phyloP scores from a whole-genome alignment of 2,797 vertebrate species.

The Argyrosomus regius region DNA sequence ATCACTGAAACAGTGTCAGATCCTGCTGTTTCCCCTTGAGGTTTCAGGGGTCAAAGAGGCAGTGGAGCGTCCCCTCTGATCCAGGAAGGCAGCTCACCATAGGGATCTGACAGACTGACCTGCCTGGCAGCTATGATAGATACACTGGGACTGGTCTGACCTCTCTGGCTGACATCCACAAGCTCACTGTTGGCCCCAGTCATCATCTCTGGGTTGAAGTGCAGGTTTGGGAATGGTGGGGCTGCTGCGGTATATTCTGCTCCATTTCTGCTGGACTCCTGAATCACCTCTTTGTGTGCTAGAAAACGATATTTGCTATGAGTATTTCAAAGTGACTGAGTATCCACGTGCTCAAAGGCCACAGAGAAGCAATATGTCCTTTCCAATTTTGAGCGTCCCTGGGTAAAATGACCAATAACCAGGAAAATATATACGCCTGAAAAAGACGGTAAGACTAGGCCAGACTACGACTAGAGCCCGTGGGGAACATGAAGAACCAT shows the following conservation, averaged over 20 bases:
- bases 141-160: conserved; percentile 74
- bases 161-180: conserved; percentile 76
- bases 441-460: neutral
- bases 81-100: conserved; percentile 59
- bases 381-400: conserved; percentile 28
- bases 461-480: neutral
- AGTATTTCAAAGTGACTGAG: conserved; percentile 52
- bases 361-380: conserved; percentile 46
- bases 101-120: conserved; percentile 80
- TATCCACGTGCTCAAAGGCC: conserved; percentile 38
- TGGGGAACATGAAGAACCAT: neutral
- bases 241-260: conserved; percentile 31
- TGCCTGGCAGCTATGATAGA: conserved; percentile 81
- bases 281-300: conserved; percentile 31
- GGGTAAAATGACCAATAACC: conserved; percentile 49
- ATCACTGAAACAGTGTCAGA: conserved; percentile 46
- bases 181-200: conserved; percentile 57
- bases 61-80: conserved; percentile 69
- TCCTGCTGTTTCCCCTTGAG: conserved; percentile 52
- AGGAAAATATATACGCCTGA: conserved; percentile 22
- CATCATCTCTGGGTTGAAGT: conserved; percentile 57
- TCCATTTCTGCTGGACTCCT: conserved; percentile 47
- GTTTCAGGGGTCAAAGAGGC: conserved; percentile 62
- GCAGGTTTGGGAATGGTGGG: conserved; percentile 60
- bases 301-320: conserved; percentile 30